Conservation (phyloP, 2,797 vertebrate genomes). For the Labroides dimidiatus region DNA sequence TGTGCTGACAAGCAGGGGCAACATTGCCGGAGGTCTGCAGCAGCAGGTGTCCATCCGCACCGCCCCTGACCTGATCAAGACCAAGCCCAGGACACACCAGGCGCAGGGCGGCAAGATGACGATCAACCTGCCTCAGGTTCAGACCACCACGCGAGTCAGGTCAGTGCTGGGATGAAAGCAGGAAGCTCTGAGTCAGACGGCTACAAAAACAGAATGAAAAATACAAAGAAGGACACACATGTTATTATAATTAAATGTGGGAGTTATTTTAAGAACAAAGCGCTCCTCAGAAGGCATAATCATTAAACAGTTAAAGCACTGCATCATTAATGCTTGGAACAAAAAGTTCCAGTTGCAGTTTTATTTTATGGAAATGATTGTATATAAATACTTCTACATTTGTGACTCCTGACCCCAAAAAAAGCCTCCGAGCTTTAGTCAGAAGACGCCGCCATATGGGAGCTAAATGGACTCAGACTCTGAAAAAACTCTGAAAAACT, state of each 20-base stretch:
- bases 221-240: background rate
- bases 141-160: constrained; percentile 88
- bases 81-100: constrained; percentile 89
- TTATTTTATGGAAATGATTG: background rate
- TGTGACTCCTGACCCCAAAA: no score
- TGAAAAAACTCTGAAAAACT: no score
- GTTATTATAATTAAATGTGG: background rate
- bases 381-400: background rate
- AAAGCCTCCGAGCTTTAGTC: no score
- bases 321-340: background rate
- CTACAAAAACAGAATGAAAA: background rate
- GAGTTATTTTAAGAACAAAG: background rate
- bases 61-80: constrained; percentile 92
- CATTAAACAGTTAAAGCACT: background rate
- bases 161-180: constrained; percentile 65
- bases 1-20: constrained; percentile 94
- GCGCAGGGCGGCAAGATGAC: constrained; percentile 90
- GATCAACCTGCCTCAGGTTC: constrained; percentile 89
- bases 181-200: background rate
- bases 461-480: constrained; percentile 3
- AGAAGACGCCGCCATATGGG: no score
- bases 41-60: constrained; percentile 98
- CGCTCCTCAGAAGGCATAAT: no score
- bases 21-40: constrained; percentile 96
- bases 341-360: background rate